Conservation (phyloP, 2,888 invertebrate genomes). For the Melanchra persicariae region DNA sequence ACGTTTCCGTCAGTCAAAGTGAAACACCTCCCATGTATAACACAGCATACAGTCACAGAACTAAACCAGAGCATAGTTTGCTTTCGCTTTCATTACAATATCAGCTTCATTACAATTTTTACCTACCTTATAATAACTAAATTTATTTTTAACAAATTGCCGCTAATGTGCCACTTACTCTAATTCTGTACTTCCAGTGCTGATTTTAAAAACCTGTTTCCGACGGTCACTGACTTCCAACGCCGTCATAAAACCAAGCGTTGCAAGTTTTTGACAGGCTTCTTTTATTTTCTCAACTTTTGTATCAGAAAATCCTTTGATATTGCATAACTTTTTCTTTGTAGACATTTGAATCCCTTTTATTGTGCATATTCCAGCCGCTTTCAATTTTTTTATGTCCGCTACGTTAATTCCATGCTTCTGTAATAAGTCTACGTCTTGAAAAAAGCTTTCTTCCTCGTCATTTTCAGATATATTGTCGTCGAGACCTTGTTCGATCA, state of each 20-base stretch:
- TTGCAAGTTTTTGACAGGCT: slow-evolving; percentile 92
- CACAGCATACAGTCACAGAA: not conserved
- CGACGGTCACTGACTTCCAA: slow-evolving; percentile 93
- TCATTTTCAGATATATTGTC: slow-evolving; percentile 89
- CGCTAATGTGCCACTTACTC: slow-evolving; percentile 91
- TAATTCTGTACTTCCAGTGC: slow-evolving; percentile 92
- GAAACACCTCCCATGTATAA: not conserved
- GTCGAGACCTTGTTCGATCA: slow-evolving; percentile 85
- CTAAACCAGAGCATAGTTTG: not conserved
- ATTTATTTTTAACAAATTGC: not conserved
- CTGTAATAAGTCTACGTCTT: slow-evolving; percentile 93
- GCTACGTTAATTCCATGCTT: slow-evolving; percentile 93
- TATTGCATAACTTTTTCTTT: slow-evolving; percentile 92
- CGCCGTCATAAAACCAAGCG: slow-evolving; percentile 93
- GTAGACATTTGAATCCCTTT: slow-evolving; percentile 96
- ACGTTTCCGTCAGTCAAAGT: not conserved
- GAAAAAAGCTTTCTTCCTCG: slow-evolving; percentile 93
- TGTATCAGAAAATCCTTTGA: slow-evolving; percentile 94
- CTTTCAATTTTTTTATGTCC: slow-evolving; percentile 94
- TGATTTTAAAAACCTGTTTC: slow-evolving; percentile 93
- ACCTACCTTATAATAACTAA: too few relatives aligned
- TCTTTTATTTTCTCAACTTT: slow-evolving; percentile 96
- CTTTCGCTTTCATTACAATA: not conserved
- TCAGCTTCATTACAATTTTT: not conserved
- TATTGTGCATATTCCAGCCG: slow-evolving; percentile 94